Base-by-base conservation (phyloP, 2,888 invertebrate genomes). In the Baronia brevicornis region DNA sequence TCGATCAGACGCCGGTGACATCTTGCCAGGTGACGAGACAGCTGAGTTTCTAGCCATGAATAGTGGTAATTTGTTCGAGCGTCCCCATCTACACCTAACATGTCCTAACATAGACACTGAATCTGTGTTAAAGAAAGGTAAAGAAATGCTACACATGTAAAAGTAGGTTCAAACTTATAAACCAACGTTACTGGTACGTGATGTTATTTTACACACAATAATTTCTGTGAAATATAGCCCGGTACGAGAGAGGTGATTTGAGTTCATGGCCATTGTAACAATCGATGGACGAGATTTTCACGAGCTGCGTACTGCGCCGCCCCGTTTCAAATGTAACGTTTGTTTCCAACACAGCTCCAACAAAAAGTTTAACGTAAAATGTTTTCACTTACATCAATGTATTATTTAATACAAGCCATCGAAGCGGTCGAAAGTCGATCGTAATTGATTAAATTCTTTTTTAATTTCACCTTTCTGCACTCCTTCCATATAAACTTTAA, bases 191-290 rank as follows among this genome's bases (percentile, higher is more conserved):
- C 32, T 23, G 33, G 30, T 41, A 55, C 54, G 53, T 57, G 54
- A 60, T 35, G 56, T 60, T 56, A 53, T 52, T 52, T 53, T 49
- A 43, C 44, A 52, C 39, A 31, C 38, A 53, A 48, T 50, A 44
- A 54, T 65, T 68, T 64, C 54, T 51, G 54, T 54, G 56, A 60
- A 58, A 52, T 53, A 45, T 37, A 39, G 38, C 40, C 30, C 39
- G 41, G 48, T 43, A 45, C 43, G 46, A 36, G 51, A 60, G 62
- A 63, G 57, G 54, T 54, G 51, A 56, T 50, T 54, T 39, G 67
- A 62, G 77, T 79, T 77, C 77, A 79, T 60, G 77, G 73, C 64
- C 75, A 70, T 46, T 54, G 55, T 58, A 71, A 74, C 69, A 77
- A 80, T 79, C 72, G 74, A 74, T 73, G 64, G 64, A 46, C 50